These are phyloP conservation scores for Xylota segnis DNA, from an alignment of 2,888 invertebrate species.

Conservation along the genomic window DNA sequence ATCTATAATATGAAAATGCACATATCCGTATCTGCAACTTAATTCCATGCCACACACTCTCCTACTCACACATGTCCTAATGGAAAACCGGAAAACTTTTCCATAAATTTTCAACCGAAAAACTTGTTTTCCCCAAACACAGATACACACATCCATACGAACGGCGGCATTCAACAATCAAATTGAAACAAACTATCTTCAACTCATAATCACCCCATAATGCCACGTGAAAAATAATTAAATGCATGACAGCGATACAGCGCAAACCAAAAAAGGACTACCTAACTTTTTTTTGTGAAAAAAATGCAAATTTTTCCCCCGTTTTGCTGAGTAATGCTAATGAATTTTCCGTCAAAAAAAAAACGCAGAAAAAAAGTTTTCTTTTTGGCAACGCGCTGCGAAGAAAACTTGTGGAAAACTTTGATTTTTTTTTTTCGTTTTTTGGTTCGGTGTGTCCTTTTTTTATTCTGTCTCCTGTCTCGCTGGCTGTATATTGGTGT, in stretches of 20 bases:
- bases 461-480: background rate
- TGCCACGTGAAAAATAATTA: conserved; percentile 41
- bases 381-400: background rate
- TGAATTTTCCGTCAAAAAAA: conserved; percentile 29
- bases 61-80: background rate
- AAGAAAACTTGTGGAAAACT: conserved; percentile 6
- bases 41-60: background rate
- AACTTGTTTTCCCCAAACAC: background rate
- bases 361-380: conserved; percentile 11
- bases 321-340: conserved; percentile 28
- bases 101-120: background rate
- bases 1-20: background rate
- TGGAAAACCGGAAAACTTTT: conserved; percentile 7
- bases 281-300: conserved; percentile 12
- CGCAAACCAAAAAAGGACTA: background rate
- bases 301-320: conserved; percentile 30
- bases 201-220: conserved; percentile 48
- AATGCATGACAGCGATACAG: conserved; percentile 46
- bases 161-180: conserved; percentile 33
- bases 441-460: background rate
- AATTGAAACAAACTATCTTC: conserved; percentile 51
- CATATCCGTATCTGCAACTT: background rate
- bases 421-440: conserved; percentile 21
- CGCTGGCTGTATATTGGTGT: too few relatives aligned
- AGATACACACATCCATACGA: background rate